Percentiles rank a stretch among this genome's conserved stretches.
These are phyloP conservation scores for Daubentonia madagascariensis DNA, from an alignment of 2,113 vertebrate species.

Conservation along the genomic window DNA sequence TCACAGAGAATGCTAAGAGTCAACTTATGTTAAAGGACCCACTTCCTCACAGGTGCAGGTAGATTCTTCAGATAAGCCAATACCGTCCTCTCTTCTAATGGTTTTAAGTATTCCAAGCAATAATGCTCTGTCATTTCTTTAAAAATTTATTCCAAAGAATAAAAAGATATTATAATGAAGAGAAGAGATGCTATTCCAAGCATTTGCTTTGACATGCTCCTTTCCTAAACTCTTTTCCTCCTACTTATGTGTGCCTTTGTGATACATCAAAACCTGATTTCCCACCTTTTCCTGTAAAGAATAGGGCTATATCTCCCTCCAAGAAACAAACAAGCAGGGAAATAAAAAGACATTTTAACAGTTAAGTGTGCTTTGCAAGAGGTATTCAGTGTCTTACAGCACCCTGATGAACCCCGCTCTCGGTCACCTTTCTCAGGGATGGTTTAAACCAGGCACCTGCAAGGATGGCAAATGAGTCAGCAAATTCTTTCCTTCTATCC, in stretches of 20 bases:
- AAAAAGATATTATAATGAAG: neutral
- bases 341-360: neutral
- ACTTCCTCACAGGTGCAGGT: constrained; percentile 19
- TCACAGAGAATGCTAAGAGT: constrained; percentile 17
- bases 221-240: neutral
- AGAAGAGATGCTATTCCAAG: constrained; percentile 34
- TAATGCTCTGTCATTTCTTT: constrained; percentile 14
- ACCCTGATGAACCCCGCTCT: neutral
- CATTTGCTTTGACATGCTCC: constrained; percentile 17
- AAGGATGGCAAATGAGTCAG: constrained; percentile 38
- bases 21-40: constrained; percentile 37
- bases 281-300: neutral
- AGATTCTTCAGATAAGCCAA: neutral
- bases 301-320: neutral
- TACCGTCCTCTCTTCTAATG: neutral
- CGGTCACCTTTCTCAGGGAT: neutral
- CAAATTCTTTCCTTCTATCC: constrained; percentile 18
- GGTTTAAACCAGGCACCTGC: neutral
- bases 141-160: constrained; percentile 1
- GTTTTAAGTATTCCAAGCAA: constrained; percentile 36
- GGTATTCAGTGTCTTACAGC: neutral
- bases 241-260: neutral
- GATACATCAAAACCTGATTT: neutral
- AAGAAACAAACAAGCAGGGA: constrained; percentile 17
- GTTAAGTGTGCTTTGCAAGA: constrained; percentile 8